Evolutionary conservation across 2,113 vertebrate genomes (phyloP).

Genomic region (Peromyscus leucopus): DNA sequence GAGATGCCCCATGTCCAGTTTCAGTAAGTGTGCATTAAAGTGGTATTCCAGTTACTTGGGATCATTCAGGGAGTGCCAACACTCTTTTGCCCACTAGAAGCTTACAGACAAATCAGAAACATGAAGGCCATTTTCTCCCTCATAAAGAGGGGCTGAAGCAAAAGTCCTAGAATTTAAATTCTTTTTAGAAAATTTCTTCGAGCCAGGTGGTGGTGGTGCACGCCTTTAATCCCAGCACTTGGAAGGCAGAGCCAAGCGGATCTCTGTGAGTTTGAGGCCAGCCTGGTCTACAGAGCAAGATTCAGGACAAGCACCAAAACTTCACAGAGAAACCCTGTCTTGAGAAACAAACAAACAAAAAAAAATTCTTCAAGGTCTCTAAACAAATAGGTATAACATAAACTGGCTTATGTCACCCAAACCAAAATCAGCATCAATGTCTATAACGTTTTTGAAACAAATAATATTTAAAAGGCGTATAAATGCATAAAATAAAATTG

Average conservation of each 20-base stretch:
- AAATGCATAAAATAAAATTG: background rate
- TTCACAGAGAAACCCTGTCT: too few species aligned
- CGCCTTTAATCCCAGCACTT: too few species aligned
- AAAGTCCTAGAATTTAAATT: conserved; percentile 37
- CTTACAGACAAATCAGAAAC: background rate
- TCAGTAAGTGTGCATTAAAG: background rate
- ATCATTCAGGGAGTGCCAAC: background rate
- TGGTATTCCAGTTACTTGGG: background rate
- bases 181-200: conserved; percentile 2
- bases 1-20: background rate
- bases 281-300: too few species aligned
- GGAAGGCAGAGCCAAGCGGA: too few species aligned
- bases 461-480: background rate
- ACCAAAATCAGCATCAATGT: conserved; percentile 11
- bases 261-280: too few species aligned
- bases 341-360: too few species aligned
- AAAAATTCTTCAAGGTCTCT: background rate
- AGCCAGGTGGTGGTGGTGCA: too few species aligned
- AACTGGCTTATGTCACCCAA: conserved; percentile 10
- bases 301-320: too few species aligned
- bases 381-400: background rate
- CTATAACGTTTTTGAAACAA: conserved; percentile 52
- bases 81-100: background rate
- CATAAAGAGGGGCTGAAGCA: background rate
- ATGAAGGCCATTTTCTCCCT: background rate